Base-by-base conservation (phyloP, 2,113 vertebrate species). In the Oreochromis niloticus region DNA sequence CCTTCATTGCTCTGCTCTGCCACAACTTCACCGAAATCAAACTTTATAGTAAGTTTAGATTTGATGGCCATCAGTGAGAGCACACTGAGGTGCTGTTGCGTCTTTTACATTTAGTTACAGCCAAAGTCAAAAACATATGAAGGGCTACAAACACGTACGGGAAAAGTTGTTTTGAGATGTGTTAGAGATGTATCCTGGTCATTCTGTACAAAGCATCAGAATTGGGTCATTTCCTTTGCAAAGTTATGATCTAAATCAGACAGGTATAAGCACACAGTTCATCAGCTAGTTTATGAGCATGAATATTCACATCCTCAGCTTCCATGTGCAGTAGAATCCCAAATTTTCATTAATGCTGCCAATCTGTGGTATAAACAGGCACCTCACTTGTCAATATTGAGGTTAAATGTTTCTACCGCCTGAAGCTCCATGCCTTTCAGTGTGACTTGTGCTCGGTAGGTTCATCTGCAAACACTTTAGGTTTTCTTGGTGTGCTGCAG, bases 241-340 rank as follows among this genome's bases (percentile, higher is more conserved):
- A 30, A 30, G 24, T 19, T 75, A 46, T 48, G 14, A 16, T 73
- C 41, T 30, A 46, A 48, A 30, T 73, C 68, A 48, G 41, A 48
- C 68, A 1, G 14, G 22, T 48, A 30, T 9, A 48, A 30, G 41
- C 0, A 30, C 22, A 11, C 0, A 6, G 0, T 48, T 9, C 71
- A 75, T 75, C 24, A 2, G 43, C 9, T 12, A 30, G 43, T 24
- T 43, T 43, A 43, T 71, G 36, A 68, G 36, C 36, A 24, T 68
- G 36, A 68, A 41, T 68, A 41, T 68, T 68, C 63, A 27, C 39
- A 71, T 78, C 71, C 71, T 50, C 16, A 50, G 71, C 27, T 50
- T 50, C 46, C 27, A 50, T 50, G 46, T 78, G 27, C 46, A 78
- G 71, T 0, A 78, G 46, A 50, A 78, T 32, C 9, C 16, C 71